Conservation (phyloP, 2,888 invertebrate species). For the Diabrotica balteata region DNA sequence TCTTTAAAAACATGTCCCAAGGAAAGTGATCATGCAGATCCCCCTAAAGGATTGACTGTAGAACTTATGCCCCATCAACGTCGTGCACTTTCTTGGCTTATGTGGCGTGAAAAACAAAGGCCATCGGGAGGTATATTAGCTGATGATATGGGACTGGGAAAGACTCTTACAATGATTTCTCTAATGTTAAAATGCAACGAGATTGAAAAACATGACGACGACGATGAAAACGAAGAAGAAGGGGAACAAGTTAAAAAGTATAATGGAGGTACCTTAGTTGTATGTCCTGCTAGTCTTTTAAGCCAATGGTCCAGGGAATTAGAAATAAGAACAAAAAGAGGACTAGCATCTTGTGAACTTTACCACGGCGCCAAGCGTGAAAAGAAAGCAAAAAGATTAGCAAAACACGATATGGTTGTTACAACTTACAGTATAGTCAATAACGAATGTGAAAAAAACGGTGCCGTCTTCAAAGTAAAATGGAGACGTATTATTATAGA, state of each 20-base stretch:
- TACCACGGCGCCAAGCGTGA: constrained; percentile 86
- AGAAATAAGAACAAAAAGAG: constrained; percentile 66
- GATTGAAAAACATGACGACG: constrained; percentile 52
- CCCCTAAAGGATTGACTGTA: constrained; percentile 71
- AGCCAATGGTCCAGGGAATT: constrained; percentile 91
- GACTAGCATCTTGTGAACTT: constrained; percentile 69
- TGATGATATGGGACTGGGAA: constrained; percentile 85
- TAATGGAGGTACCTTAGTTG: constrained; percentile 75
- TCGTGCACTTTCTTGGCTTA: constrained; percentile 86
- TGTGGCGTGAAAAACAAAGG: constrained; percentile 84
- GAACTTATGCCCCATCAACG: constrained; percentile 83
- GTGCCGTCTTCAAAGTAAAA: constrained; percentile 71
- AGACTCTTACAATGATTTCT: constrained; percentile 84
- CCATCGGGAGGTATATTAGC: constrained; percentile 79
- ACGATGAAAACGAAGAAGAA: constrained; percentile 39
- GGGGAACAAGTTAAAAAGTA: constrained; percentile 23
- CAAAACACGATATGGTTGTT: constrained; percentile 80
- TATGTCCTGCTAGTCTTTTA: constrained; percentile 91
- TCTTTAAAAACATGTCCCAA: constrained; percentile 73
- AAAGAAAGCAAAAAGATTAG: constrained; percentile 67
- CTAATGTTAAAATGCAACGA: constrained; percentile 68
- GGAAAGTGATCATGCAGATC: constrained; percentile 65
- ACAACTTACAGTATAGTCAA: constrained; percentile 85
- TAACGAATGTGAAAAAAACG: constrained; percentile 67
- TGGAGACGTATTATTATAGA: constrained; percentile 92